A percentile compares a stretch with the other conserved stretches of the same genome.
phyloP scores from a whole-genome alignment of 2,888 invertebrate species.

The Drosophila setosimentum region DNA sequence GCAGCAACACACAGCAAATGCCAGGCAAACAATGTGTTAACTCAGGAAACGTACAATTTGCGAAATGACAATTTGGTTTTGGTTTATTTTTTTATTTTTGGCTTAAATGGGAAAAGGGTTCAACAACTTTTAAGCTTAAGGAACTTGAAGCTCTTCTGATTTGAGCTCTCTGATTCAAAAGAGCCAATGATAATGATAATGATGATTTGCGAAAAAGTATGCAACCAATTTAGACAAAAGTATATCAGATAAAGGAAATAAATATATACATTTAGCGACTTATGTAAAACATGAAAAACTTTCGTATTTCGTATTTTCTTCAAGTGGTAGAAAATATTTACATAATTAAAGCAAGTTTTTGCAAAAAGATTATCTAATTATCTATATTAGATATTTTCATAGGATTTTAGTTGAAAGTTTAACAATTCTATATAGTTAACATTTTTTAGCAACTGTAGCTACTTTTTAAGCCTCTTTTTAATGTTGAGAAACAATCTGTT shows the following conservation, averaged over 20 bases:
- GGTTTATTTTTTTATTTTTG: not conserved
- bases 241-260: not conserved
- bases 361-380: not conserved
- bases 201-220: not conserved
- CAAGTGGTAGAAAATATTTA: not conserved
- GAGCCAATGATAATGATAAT: not conserved
- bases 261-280: not conserved
- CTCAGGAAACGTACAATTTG: constrained; percentile 47
- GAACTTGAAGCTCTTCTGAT: not conserved
- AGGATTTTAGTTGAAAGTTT: too few species aligned
- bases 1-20: constrained; percentile 20
- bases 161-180: not conserved
- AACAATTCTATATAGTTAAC: too few species aligned
- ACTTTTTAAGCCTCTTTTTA: not conserved
- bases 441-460: not conserved
- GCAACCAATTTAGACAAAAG: not conserved
- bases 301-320: not conserved
- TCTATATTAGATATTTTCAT: not conserved
- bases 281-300: not conserved
- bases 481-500: not conserved
- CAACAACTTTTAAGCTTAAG: constrained; percentile 5
- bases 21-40: constrained; percentile 14
- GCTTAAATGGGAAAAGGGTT: constrained; percentile 9
- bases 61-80: constrained; percentile 8
- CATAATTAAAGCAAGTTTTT: not conserved